phyloP scores from a whole-genome alignment of 2,797 vertebrate species.

The Hippoglossus hippoglossus region DNA sequence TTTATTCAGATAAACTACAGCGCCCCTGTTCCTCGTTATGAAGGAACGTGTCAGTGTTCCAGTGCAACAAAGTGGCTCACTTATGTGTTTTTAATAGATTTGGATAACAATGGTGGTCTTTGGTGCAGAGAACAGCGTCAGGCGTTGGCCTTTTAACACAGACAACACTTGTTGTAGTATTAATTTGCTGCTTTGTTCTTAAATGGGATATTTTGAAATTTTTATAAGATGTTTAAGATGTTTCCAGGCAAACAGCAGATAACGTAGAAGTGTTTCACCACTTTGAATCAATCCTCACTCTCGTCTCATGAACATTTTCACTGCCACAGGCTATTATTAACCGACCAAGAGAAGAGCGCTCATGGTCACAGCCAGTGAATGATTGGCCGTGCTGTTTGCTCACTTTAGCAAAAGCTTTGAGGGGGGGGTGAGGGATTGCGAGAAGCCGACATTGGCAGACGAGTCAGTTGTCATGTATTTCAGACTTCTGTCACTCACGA shows the following conservation, averaged over 20 bases:
- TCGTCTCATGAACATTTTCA: constrained; percentile 13
- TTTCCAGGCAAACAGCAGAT: background rate
- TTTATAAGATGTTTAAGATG: background rate
- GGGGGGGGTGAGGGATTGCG: constrained; percentile 62
- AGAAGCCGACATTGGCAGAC: constrained; percentile 10
- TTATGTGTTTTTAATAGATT: too few species aligned
- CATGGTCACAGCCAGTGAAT: constrained; percentile 15
- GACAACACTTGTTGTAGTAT: background rate
- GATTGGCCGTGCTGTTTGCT: constrained; percentile 34
- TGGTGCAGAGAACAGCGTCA: background rate
- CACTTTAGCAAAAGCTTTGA: constrained; percentile 38
- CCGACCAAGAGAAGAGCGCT: constrained; percentile 4
- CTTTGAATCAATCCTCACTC: constrained; percentile 6
- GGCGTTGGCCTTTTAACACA: background rate
- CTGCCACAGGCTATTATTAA: constrained; percentile 39
- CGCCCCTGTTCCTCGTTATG: too few species aligned
- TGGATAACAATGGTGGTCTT: background rate
- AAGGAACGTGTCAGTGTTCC: too few species aligned
- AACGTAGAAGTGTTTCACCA: too few species aligned
- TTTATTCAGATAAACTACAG: too few species aligned
- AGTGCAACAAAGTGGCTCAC: too few species aligned
- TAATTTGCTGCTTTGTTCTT: background rate
- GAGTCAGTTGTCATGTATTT: constrained; percentile 37
- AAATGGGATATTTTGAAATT: too few species aligned
- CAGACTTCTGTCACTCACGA: constrained; percentile 22